Base-by-base conservation (phyloP, 2,113 vertebrate genomes). In the Aptenodytes forsteri region DNA sequence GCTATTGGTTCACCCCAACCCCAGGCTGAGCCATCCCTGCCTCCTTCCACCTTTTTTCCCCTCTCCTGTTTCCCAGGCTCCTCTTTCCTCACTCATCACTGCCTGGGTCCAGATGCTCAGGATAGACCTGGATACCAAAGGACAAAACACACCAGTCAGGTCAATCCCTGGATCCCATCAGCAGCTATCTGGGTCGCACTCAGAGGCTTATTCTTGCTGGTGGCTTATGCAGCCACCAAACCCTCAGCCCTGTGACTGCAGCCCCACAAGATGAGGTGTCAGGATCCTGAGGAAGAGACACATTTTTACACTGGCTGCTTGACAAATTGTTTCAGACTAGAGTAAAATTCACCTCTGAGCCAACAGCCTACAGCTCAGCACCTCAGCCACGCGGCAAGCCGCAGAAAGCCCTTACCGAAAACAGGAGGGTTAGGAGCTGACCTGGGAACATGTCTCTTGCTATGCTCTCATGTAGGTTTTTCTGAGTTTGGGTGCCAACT, bases 381-480 rank as follows among this genome's bases (percentile, higher is more conserved):
- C 15, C 17, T 58, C 34, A 66, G 42, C 9, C 5, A 50, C 3
- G 6, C 46, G 26, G 46, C 79, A 93, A 87, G 50, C 21, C 46
- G 42, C 23, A 69, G 49, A 87, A 50, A 94, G 38, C 11, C 34
- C 62, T 56, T 52, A 61, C 13, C 36, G 46, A 83, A 83, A 93
- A 54, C 34, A 86, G 29, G 16, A 80, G 16, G 5, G 49, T 65
- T 42, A 88, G 55, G 12, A 83, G 42, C 50, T 66, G 38, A 36
- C n/a, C 10, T 5, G 0, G 30, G 13, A 93, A 77, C 8, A 3
- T 20, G 8, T n/a, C 30, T 80, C 58, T 72, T 69, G 12, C 44
- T 72, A n/a, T 61, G n/a, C 6, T 77, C 13, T 78, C 76, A 66
- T 0, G 0, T 3, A 71, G 4, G 1, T 32, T 58, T 93, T 84